A percentile compares a stretch with the other conserved stretches of the same genome.
These are phyloP conservation scores for Plumapathes pennacea DNA, from an alignment of 92 coral and sea anemone genomes.

Conservation along the genomic window DNA sequence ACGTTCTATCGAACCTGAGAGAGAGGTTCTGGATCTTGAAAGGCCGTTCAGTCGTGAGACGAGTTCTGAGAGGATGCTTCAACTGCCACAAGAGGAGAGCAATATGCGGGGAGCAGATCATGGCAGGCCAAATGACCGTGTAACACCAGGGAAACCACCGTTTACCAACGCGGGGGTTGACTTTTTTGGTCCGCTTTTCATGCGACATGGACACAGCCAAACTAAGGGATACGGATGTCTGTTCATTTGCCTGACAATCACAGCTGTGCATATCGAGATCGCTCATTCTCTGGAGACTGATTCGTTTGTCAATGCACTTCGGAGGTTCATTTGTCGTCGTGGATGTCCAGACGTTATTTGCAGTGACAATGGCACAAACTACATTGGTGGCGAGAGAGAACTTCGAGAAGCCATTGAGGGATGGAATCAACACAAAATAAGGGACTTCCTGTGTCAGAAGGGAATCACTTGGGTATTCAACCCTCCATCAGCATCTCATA, in stretches of 20 bases:
- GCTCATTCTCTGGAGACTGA: slow-evolving; percentile 38
- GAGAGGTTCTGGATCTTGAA: slow-evolving; percentile 52
- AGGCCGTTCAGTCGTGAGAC: slow-evolving; percentile 54
- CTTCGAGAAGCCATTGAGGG: slow-evolving; percentile 21
- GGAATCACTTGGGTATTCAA: slow-evolving; percentile 25
- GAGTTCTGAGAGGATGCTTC: slow-evolving; percentile 38
- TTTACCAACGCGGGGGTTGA: slow-evolving; percentile 52
- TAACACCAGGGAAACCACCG: slow-evolving; percentile 51
- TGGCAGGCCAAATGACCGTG: slow-evolving; percentile 50
- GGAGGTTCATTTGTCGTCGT: slow-evolving; percentile 53
- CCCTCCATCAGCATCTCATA: slow-evolving; percentile 46
- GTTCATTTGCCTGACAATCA: slow-evolving; percentile 44
- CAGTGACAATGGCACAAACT: slow-evolving; percentile 58
- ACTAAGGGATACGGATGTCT: slow-evolving; percentile 56
- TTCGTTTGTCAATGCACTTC: slow-evolving; percentile 56
- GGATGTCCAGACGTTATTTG: slow-evolving; percentile 50
- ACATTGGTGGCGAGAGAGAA: slow-evolving; percentile 54
- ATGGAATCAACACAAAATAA: slow-evolving; percentile 46
- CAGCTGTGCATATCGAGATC: slow-evolving; percentile 59
- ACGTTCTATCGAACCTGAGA: slow-evolving; percentile 54
- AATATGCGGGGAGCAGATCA: slow-evolving; percentile 44
- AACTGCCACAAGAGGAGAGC: slow-evolving; percentile 44
- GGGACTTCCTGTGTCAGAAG: slow-evolving; percentile 4
- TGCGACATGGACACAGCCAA: slow-evolving; percentile 31
- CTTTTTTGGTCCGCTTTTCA: slow-evolving; percentile 52